These are phyloP conservation scores for Zonitis immaculata DNA, from an alignment of 2,888 invertebrate species.

Conservation along the genomic window DNA sequence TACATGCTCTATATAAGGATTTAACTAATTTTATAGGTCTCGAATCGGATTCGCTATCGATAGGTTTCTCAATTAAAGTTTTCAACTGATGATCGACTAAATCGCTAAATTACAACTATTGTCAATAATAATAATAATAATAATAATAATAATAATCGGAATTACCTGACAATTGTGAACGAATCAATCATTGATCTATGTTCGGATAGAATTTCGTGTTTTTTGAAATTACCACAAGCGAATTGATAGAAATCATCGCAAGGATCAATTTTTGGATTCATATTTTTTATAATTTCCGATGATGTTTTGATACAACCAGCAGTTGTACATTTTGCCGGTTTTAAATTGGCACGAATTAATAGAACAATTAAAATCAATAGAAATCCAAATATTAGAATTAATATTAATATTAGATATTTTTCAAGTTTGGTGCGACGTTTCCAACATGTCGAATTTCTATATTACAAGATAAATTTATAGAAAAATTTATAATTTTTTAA, in stretches of 20 bases:
- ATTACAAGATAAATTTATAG: background rate
- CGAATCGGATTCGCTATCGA: constrained; percentile 41
- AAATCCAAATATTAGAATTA: background rate
- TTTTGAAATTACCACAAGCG: constrained; percentile 65
- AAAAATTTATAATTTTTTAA: background rate
- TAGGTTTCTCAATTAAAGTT: constrained; percentile 47
- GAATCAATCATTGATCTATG: constrained; percentile 52
- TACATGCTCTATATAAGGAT: constrained; percentile 48
- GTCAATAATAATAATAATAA: background rate
- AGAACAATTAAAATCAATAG: background rate
- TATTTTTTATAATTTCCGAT: constrained; percentile 58
- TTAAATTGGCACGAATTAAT: background rate
- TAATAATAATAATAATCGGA: constrained; percentile 2
- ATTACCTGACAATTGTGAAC: constrained; percentile 31
- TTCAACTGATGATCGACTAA: constrained; percentile 46
- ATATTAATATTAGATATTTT: constrained; percentile 6
- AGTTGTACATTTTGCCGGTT: constrained; percentile 14
- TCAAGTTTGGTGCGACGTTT: constrained; percentile 15
- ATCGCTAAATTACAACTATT: constrained; percentile 16
- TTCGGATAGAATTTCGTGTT: constrained; percentile 62
- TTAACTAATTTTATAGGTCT: constrained; percentile 48
- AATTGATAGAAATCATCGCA: constrained; percentile 72
- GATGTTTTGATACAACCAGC: constrained; percentile 48
- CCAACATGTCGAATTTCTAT: constrained; percentile 16
- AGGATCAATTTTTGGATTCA: constrained; percentile 61